Conservation (phyloP, 2,888 invertebrate genomes). For the Pollenia amentaria region DNA sequence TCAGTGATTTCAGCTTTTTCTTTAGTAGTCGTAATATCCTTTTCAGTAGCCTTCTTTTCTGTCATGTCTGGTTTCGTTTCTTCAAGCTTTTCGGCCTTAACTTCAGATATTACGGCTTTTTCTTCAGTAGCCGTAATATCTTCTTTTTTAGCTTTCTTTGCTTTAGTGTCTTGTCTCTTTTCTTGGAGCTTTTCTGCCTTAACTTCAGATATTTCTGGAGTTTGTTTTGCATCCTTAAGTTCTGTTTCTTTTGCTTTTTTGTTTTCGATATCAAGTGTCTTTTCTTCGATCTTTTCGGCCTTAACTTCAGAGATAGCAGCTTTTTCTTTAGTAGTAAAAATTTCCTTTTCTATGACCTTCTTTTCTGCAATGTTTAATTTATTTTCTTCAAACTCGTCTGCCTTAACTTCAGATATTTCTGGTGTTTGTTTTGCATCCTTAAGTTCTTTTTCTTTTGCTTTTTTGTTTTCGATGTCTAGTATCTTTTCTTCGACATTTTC, state of each 20-base stretch:
- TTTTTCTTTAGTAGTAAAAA: constrained; percentile 13
- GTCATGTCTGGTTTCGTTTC: neutral
- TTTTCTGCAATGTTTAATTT: constrained; percentile 19
- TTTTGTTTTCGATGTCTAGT: neutral
- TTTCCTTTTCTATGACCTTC: constrained; percentile 33
- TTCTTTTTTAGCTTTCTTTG: constrained; percentile 74
- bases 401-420: constrained; percentile 39
- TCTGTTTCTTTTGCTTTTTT: constrained; percentile 26
- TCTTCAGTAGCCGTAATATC: neutral
- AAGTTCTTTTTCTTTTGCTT: constrained; percentile 45
- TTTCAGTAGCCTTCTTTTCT: constrained; percentile 22
- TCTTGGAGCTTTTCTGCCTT: constrained; percentile 19
- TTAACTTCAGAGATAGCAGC: constrained; percentile 31
- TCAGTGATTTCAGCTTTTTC: constrained; percentile 55
- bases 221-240: constrained; percentile 1
- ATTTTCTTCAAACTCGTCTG: constrained; percentile 35
- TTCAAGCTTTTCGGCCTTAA: neutral
- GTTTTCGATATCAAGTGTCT: neutral
- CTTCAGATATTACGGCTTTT: constrained; percentile 7
- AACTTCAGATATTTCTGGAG: constrained; percentile 25
- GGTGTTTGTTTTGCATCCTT: constrained; percentile 6
- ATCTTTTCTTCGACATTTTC: constrained; percentile 44
- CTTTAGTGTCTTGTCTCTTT: constrained; percentile 55
- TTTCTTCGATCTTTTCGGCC: constrained; percentile 7
- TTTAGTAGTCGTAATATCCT: constrained; percentile 29